phyloP scores from a whole-genome alignment of 37 sponge, comb jelly and placozoan genomes.

The Agelas oroides region DNA sequence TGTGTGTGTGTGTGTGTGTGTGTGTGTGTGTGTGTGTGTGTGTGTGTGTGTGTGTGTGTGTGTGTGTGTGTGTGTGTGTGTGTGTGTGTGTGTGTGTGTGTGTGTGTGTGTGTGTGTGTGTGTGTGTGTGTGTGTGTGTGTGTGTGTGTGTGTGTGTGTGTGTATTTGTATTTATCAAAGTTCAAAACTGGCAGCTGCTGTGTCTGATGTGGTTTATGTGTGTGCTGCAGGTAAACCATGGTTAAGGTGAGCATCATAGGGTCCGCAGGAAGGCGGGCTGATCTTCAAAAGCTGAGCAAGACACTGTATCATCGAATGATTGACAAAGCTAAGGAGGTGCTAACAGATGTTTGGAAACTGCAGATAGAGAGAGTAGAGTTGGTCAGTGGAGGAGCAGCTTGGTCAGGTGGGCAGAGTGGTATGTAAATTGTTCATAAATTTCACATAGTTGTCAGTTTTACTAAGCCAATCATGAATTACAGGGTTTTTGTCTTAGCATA shows the following conservation, averaged over 20 bases:
- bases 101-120: slow-evolving; percentile 25
- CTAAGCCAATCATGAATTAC: too few relatives aligned
- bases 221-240: background rate
- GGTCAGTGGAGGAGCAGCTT: slow-evolving; percentile 67
- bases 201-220: slow-evolving; percentile 4
- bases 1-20: slow-evolving; percentile 27
- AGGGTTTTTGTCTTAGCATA: too few relatives aligned
- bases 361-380: slow-evolving; percentile 8
- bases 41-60: background rate
- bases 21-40: background rate
- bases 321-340: slow-evolving; percentile 46
- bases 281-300: slow-evolving; percentile 24
- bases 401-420: slow-evolving; percentile 43
- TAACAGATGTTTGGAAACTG: slow-evolving; percentile 34
- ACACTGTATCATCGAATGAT: slow-evolving; percentile 16
- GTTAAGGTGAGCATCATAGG: slow-evolving; percentile 43
- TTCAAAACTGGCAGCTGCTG: too few relatives aligned
- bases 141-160: slow-evolving; percentile 27
- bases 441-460: background rate
- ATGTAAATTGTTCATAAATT: background rate
- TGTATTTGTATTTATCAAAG: background rate
- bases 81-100: background rate
- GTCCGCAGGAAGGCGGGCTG: slow-evolving; percentile 43
- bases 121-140: slow-evolving; percentile 36
- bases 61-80: slow-evolving; percentile 6